A percentile compares a stretch with the other conserved stretches of the same genome.
phyloP scores from a whole-genome alignment of 1,140 invertebrate genomes.

The Lasioglossum albipes region DNA sequence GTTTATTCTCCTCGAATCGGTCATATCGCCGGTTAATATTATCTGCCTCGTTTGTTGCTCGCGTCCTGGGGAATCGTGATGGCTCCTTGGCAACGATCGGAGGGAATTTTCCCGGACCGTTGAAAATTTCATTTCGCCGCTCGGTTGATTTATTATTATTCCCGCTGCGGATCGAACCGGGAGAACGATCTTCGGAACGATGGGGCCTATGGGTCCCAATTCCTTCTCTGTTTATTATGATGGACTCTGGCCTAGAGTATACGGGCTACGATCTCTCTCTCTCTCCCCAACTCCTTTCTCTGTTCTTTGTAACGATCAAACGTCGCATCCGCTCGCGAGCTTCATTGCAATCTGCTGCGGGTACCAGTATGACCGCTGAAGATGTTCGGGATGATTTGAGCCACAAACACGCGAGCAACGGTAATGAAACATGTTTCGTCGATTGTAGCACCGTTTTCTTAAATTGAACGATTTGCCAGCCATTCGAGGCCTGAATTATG shows the following conservation, averaged over 20 bases:
- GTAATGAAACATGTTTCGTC: background rate
- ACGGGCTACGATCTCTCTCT: too few relatives aligned
- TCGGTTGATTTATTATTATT: background rate
- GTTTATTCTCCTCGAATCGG: background rate
- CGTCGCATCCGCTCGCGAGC: background rate
- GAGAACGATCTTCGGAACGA: background rate
- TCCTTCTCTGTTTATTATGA: too few relatives aligned
- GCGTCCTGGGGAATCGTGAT: background rate
- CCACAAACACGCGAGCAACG: background rate
- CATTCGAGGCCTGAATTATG: too few relatives aligned
- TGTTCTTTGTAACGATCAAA: too few relatives aligned
- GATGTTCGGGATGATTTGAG: constrained; percentile 19
- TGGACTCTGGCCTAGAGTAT: too few relatives aligned
- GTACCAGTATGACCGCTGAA: constrained; percentile 18
- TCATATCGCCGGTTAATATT: background rate
- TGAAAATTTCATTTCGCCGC: background rate
- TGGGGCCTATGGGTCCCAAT: too few relatives aligned
- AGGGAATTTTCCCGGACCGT: background rate
- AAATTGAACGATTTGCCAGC: too few relatives aligned
- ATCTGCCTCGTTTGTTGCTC: background rate
- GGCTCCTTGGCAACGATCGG: background rate
- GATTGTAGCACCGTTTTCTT: too few relatives aligned
- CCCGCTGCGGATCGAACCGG: background rate
- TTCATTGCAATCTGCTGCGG: constrained; percentile 35
- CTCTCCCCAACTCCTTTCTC: too few relatives aligned